Percentiles rank a stretch among this genome's conserved stretches.
Evolutionary conservation across 2,113 vertebrate species (phyloP).

Genomic region (Ploceus nigricollis): DNA sequence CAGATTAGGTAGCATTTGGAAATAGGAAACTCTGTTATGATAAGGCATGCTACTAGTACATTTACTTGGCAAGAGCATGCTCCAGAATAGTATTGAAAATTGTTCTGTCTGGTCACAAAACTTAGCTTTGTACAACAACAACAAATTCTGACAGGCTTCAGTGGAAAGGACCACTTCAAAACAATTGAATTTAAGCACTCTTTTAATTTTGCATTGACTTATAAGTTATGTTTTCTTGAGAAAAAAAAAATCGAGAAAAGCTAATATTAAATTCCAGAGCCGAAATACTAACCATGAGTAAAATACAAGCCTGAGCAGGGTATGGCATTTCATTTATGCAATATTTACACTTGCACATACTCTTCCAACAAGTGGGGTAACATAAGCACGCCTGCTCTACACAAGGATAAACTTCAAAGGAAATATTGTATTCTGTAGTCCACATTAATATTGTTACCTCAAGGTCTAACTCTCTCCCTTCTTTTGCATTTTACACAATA

Average conservation of each 20-base stretch:
- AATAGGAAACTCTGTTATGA: not conserved
- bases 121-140: not conserved
- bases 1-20: not conserved
- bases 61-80: not conserved
- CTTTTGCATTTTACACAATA: not conserved
- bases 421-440: not conserved
- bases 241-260: not conserved
- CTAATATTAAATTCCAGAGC: not conserved
- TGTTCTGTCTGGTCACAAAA: not conserved
- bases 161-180: not conserved
- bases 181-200: not conserved
- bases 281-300: not conserved
- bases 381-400: not conserved
- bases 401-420: not conserved
- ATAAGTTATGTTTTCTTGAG: not conserved
- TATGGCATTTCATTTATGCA: not conserved
- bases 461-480: not conserved
- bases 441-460: not conserved
- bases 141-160: not conserved
- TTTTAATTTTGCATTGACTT: not conserved
- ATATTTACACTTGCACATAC: not conserved
- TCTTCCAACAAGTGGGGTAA: not conserved
- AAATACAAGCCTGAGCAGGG: slow-evolving; percentile 20
- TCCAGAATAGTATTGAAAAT: not conserved
- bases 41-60: not conserved